Conservation (phyloP, 2,888 invertebrate genomes). For the Pocota personata region DNA sequence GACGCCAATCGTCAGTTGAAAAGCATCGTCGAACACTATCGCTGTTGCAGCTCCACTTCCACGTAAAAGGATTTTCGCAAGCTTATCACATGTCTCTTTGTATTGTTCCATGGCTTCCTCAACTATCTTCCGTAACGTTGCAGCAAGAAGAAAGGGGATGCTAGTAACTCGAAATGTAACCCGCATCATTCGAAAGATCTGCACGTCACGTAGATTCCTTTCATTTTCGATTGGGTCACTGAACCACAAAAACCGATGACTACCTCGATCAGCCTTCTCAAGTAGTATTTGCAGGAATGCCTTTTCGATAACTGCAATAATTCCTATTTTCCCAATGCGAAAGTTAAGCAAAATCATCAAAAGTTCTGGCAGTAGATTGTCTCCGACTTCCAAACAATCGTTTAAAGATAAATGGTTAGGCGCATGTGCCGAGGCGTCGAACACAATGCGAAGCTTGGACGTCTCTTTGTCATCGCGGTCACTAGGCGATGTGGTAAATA, state of each 20-base stretch:
- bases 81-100: background rate
- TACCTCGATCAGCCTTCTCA: background rate
- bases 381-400: background rate
- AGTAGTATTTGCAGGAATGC: conserved; percentile 10
- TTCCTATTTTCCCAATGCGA: background rate
- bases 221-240: background rate
- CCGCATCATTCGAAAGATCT: background rate
- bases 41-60: conserved; percentile 22
- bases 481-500: background rate
- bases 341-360: conserved; percentile 9
- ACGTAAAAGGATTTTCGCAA: background rate
- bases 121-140: background rate
- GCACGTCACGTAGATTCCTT: background rate
- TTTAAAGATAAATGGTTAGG: background rate
- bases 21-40: too few relatives aligned
- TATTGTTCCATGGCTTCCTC: background rate
- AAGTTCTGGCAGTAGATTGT: conserved; percentile 2
- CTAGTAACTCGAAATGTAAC: conserved; percentile 2
- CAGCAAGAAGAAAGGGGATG: background rate
- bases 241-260: conserved; percentile 1
- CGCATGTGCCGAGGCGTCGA: background rate
- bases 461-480: too few relatives aligned
- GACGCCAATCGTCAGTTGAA: background rate
- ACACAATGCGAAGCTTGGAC: too few relatives aligned
- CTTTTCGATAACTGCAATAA: conserved; percentile 14